Base-by-base conservation (phyloP, 2,888 invertebrate species). In the Caenorhabditis japonica region DNA sequence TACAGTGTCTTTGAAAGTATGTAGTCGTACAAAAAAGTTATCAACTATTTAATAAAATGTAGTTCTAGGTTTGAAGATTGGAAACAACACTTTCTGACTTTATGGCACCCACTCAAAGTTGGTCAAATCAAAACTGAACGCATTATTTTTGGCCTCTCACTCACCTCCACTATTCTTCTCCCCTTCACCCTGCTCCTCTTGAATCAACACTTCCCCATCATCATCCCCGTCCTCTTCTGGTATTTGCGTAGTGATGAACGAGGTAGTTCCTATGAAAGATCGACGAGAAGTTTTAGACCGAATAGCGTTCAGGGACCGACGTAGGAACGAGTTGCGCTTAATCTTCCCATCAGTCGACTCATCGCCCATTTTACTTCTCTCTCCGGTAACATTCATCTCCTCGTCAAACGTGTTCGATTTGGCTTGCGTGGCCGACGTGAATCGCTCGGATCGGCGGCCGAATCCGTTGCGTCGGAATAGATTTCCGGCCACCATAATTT, bases 361-460 rank as follows among this genome's bases (percentile, higher is more conserved):
- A n/a, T 56, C 56, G 3, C 3, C 13, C 25, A 21, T 19, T 12
- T 1, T 5, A 25, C 30, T 55, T 1, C 10, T 15, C 13, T 25
- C 23, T 5, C 23, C 15, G 2, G 46, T 30, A 13, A 23, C 52
- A 4, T 68, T 17, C 3, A n/a, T 12, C 4, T 51, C 8, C 10
- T 60, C 52, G n/a, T 41, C 41, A 8, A 25, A 27, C 7, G 17
- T 7, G 15, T 13, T 33, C 10, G 19, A 38, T 30, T 38, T 39
- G 0, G 30, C 44, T 23, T 33, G 36, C 0, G 71, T 71, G 0
- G 62, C 34, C 12, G 59, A 58, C 1, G 62, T 71, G 27, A 49
- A 64, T 12, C 64, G 21, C 27, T 64, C 72, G 5, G 72, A 72
- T 8, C 72, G 51, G 5, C 72, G 61, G 19, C 72, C 72, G 51